Base-by-base conservation (phyloP, 2,797 vertebrate genomes). In the Lemur catta region DNA sequence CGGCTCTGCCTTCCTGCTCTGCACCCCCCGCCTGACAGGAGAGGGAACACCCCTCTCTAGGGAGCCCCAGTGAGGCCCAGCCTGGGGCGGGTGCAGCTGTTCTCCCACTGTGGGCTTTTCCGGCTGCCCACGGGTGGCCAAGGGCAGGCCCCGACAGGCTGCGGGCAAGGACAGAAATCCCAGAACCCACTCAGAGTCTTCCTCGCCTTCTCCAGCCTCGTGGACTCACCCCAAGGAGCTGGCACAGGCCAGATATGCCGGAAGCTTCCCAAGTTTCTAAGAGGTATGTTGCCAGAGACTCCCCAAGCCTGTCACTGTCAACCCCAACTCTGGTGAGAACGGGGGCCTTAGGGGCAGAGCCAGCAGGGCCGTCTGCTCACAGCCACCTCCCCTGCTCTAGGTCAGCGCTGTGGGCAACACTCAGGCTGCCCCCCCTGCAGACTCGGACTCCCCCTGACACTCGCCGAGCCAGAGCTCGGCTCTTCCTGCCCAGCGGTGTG, bases 1-100 rank as follows among this genome's bases (percentile, higher is more conserved):
- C 3, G 0, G 6, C 2, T 50, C 7, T 7, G 3, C 24, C 46
- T 13, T 6, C 24, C 33, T 20, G 71, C 26, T 55, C 57, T 8
- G 69, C 14, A 48, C 30, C 26, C 80, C 7, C 55, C 35, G 6
- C 69, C 20, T 6, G 50, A 46, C 38, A 30, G 35, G 67, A 43
- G 30, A 43, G 11, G 18, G 28, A 33, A 57, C 9, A 35, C 24
- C 30, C 38, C 6, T 6, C 13, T n/a, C 55, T n/a, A 2, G 30
- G 15, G 63, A 35, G 46, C 38, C 48, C 15, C 41, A 20, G 5
- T 55, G 33, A 28, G 22, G 72, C 12, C 4, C 43, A 38, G 28
- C 72, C 35, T 4, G 17, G 48, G 59, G 50, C 26, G 22, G 48
- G 26, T 0, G 20, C 18, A 59, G 33, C n/a, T 57, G n/a, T 24